Base-by-base conservation (phyloP, 1,140 invertebrate genomes). In the Cydia pomonella region DNA sequence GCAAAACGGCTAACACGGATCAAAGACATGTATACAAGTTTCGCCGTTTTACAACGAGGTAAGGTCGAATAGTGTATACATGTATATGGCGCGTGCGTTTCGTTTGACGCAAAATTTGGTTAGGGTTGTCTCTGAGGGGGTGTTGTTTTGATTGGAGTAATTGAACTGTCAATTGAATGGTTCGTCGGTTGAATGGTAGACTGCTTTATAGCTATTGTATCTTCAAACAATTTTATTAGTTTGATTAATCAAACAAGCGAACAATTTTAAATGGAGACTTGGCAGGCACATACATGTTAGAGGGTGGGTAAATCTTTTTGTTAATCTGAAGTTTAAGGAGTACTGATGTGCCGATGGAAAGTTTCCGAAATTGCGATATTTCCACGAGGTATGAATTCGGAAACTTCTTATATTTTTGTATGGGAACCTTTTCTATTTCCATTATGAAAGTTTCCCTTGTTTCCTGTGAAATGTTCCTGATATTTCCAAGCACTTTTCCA, bases 1-100 rank as follows among this genome's bases (percentile, higher is more conserved):
- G 33, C 78, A 66, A 72, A 69, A 78, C 74, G 77, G 80, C 80
- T 33, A 16, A 53, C 6, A 38, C 7, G 9, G 33, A 16, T 53
- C 50, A 53, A 18, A 53, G 16, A 53, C 18, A 47, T 47, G 44
- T 47, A 47, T 47, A 53, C 50, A 53, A n/a, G 50, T 53, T 13
- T 82, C 71, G 79, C 77, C 80, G 75, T 79, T 71, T 79, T 78
- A 77, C 69, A 73, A 79, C 82, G 82, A 80, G 82, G 72, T 85
- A 80, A 21, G 79, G 72, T 73, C 72, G 13, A 23, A 23, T 64
- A 47, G 62, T 25, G 41, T 73, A 62, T 72, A 77, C 59, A 53
- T 53, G 41, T 74, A 64, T 79, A 71, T 69, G 50, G 74, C 3
- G 47, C 73, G 16, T 53, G 7, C 50, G 50, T 18, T 53, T 21